Percentiles rank a stretch among this genome's conserved stretches.
Evolutionary conservation across 2,113 vertebrate genomes (phyloP).

Genomic region (Morphnarchus princeps): DNA sequence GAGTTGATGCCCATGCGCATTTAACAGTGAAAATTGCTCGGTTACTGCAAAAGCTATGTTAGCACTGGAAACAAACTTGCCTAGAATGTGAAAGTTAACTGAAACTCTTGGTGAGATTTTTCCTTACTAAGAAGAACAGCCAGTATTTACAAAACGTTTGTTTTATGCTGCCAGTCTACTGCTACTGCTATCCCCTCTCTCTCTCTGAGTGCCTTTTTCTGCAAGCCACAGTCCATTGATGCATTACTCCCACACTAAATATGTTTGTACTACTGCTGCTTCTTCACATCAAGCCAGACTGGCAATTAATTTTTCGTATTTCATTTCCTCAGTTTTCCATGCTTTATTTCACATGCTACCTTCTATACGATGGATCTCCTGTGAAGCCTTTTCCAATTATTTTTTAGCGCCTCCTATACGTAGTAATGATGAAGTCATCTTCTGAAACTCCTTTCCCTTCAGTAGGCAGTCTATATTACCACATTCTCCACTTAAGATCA

Average conservation of each 20-base stretch:
- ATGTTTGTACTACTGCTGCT: not conserved
- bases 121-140: not conserved
- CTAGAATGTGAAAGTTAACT: not conserved
- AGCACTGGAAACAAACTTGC: not conserved
- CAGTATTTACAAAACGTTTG: not conserved
- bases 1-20: not conserved
- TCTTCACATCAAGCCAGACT: not conserved
- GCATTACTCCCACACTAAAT: not conserved
- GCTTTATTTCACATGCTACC: not conserved
- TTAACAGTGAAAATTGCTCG: not conserved
- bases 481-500: not conserved
- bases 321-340: not conserved
- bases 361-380: not conserved
- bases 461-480: not conserved
- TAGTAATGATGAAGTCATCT: not conserved
- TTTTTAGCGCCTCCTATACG: not conserved
- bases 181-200: not conserved
- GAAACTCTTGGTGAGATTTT: not conserved
- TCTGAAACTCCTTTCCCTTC: not conserved
- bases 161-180: not conserved
- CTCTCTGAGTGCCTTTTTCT: not conserved
- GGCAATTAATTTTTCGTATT: not conserved
- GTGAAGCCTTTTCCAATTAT: not conserved
- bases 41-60: not conserved
- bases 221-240: not conserved